These are phyloP conservation scores for Zeus faber DNA, from an alignment of 2,113 vertebrate genomes.

Conservation along the genomic window DNA sequence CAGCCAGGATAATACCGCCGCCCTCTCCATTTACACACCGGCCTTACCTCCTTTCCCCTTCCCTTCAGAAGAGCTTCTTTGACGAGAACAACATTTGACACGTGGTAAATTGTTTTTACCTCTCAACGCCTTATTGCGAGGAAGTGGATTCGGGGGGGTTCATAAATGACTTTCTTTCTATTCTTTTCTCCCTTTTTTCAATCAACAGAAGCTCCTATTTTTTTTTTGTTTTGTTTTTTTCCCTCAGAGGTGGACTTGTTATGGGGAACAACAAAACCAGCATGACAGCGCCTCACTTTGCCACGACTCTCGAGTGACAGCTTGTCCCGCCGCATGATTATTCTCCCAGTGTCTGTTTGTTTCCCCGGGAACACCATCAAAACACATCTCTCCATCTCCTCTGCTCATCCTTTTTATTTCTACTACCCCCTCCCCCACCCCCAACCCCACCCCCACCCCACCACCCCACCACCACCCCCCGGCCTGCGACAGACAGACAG, in stretches of 20 bases:
- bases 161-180: conserved; percentile 29
- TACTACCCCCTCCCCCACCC: too few relatives aligned
- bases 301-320: conserved; percentile 45
- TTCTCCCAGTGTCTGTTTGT: conserved; percentile 35
- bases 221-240: too few relatives aligned
- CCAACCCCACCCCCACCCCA: too few relatives aligned
- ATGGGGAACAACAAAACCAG: conserved; percentile 57
- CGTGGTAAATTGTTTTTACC: conserved; percentile 45
- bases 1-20: not conserved
- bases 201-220: conserved; percentile 23
- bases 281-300: conserved; percentile 58
- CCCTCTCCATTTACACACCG: conserved; percentile 33
- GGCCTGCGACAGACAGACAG: conserved; percentile 56
- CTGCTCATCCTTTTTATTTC: conserved; percentile 28
- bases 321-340: conserved; percentile 27
- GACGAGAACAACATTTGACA: conserved; percentile 55
- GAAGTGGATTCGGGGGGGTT: conserved; percentile 13
- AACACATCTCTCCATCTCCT: conserved; percentile 42
- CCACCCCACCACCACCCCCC: conserved; percentile 16
- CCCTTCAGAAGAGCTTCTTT: conserved; percentile 19
- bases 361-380: conserved; percentile 52
- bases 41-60: conserved; percentile 10
- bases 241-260: conserved; percentile 52
- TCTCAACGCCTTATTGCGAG: conserved; percentile 30
- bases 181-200: conserved; percentile 30